Evolutionary conservation across 1,140 invertebrate genomes (phyloP), one percentile per base, ranked within the genome.

Genomic region (Neodiprion pinetum): DNA sequence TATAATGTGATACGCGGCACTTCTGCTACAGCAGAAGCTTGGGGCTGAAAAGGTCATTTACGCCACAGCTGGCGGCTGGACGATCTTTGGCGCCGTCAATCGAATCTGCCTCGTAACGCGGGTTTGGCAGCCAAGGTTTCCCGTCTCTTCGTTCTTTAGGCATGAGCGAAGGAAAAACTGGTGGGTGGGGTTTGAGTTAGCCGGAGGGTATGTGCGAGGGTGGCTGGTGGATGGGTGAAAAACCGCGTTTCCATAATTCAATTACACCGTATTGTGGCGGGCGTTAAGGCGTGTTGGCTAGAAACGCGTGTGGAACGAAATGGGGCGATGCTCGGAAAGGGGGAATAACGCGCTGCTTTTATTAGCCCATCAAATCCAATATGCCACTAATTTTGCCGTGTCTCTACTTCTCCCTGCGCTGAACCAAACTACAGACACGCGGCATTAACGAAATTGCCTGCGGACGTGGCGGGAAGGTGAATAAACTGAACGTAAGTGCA

Each of bases 331-430:
- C 28, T 40, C 5, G 28, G 28, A 40, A 40, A 40, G 28, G 28
- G 28, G 28, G 28, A 40, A 40, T 40, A 40, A 40, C 28, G 28
- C 28, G 28, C 28, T 40, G 28, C 53, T 61, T 61, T 61, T 61
- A 61, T 61, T 12, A 61, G 53, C 53, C 53, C n/a, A 61, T 61
- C n/a, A 61, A 61, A 61, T 61, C 53, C 53, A 61, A 61, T 61
- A 61, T 61, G 53, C 53, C 53, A 61, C 53, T 61, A 61, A 61
- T 61, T 61, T 61, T 61, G 53, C 53, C 53, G n/a, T 61, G 53
- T 17, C n/a, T 2, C 28, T 40, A 5, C 2, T 40, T 40, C 53
- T 17, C 7, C 53, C 53, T 17, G 11, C 53, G 8, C 11, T 61
- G 8, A 61, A 61, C 28, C 9, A 5, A 17, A 61, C 53, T 61